Evolutionary conservation across 1,140 invertebrate genomes (phyloP), one percentile per base, ranked within the genome.

Genomic region (Hycleus cichorii): DNA sequence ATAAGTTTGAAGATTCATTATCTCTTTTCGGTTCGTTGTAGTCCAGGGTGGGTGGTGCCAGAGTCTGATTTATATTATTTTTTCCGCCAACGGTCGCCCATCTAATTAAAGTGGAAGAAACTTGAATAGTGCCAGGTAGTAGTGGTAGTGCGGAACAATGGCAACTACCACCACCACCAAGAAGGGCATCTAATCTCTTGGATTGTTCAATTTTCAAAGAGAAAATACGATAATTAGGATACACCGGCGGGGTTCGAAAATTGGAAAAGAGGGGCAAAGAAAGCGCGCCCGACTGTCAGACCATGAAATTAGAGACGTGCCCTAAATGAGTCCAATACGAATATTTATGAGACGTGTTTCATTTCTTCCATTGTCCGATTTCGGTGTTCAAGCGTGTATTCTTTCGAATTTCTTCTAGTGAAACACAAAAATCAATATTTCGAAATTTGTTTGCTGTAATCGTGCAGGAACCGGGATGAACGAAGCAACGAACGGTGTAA

Each of bases 181-280:
- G 11, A 39, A 45, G 11, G 38, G 47, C 40, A 60, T 57, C 58
- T 54, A 63, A 59, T 60, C 53, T 65, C 49, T 45, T 26, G 64
- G 60, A 64, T 64, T 38, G 62, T 56, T 62, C 27, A 25, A 51
- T 50, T 49, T 62, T 65, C 58, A 64, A 58, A 55, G 51, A 64
- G 63, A 67, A 18, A 63, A 67, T 69, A 69, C 59, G 61, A 60
- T 69, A 69, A 69, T 69, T 68, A 69, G 68, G 32, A 66, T 66
- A 64, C 64, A 62, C 7, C 32, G 32, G 27, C 0, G 27, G 32
- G 32, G 32, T 32, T 64, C 56, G 59, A 60, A 60, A 65, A 64
- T 64, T 64, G 64, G 60, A 69, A 32, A 64, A 62, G 60, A 60
- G 64, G 62, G 60, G 59, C 47, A 55, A 55, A 63, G 62, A 62